phyloP scores from a whole-genome alignment of 2,113 vertebrate species.

The Pollachius pollachius region DNA sequence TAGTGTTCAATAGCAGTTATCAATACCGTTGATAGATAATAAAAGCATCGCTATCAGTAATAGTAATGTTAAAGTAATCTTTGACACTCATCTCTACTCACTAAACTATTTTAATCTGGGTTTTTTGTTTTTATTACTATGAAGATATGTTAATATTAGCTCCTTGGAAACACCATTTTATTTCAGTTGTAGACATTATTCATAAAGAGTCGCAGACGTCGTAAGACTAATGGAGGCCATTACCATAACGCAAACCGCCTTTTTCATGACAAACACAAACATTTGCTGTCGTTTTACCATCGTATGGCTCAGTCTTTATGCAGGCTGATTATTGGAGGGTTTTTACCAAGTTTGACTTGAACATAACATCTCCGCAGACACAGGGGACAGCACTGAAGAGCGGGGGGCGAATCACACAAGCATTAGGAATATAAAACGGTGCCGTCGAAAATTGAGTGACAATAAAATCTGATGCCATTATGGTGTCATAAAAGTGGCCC shows the following conservation, averaged over 20 bases:
- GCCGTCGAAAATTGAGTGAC: too few species aligned
- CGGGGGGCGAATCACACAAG: constrained; percentile 9
- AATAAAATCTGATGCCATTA: too few species aligned
- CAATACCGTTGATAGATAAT: not conserved
- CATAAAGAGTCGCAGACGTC: constrained; percentile 15
- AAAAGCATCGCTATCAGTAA: constrained; percentile 24
- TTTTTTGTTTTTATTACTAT: constrained; percentile 67
- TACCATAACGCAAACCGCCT: not conserved
- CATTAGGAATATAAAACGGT: too few species aligned
- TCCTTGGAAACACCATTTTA: constrained; percentile 64
- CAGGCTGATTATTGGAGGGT: too few species aligned
- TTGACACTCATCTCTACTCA: constrained; percentile 75
- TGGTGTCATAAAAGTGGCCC: too few species aligned
- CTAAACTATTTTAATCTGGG: constrained; percentile 71
- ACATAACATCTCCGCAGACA: too few species aligned
- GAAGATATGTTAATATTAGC: constrained; percentile 55
- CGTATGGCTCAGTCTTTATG: too few species aligned
- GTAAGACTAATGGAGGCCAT: constrained; percentile 10
- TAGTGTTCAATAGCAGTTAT: constrained; percentile 6
- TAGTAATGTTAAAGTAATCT: constrained; percentile 63
- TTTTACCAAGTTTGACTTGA: too few species aligned
- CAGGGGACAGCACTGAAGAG: too few species aligned
- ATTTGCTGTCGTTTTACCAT: too few species aligned
- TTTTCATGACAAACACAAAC: too few species aligned
- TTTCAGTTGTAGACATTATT: constrained; percentile 56